phyloP scores from a whole-genome alignment of 2,113 vertebrate genomes.

The Panurus biarmicus region DNA sequence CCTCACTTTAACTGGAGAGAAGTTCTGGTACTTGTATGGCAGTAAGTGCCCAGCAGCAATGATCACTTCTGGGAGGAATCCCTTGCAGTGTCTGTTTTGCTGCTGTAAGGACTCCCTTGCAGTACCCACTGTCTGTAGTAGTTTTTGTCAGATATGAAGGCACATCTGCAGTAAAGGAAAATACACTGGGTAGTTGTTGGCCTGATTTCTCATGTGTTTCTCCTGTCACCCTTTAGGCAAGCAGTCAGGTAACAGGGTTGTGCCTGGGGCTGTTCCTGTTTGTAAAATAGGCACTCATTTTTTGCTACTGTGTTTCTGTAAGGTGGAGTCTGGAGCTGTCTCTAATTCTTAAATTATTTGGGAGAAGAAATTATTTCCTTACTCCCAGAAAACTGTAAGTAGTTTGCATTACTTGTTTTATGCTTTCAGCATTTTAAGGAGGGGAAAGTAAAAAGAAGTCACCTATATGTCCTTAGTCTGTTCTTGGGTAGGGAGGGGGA shows the following conservation, averaged over 20 bases:
- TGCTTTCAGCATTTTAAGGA: neutral
- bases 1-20: neutral
- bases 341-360: slow-evolving; percentile 28
- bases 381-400: slow-evolving; percentile 36
- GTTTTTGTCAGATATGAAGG: neutral
- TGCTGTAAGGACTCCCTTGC: neutral
- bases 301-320: slow-evolving; percentile 5
- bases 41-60: neutral
- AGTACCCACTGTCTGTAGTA: neutral
- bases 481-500: neutral
- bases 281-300: neutral
- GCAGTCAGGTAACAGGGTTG: neutral
- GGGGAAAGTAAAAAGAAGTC: neutral
- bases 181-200: neutral
- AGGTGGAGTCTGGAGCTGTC: slow-evolving; percentile 23
- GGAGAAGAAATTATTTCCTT: slow-evolving; percentile 18
- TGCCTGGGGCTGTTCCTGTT: neutral
- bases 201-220: neutral
- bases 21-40: neutral
- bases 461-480: neutral
- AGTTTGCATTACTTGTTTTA: neutral
- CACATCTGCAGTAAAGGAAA: neutral
- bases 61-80: neutral
- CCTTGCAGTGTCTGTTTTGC: neutral
- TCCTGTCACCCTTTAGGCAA: neutral